Conservation (phyloP, 2,113 vertebrate species). For the Chrysochloris asiatica region DNA sequence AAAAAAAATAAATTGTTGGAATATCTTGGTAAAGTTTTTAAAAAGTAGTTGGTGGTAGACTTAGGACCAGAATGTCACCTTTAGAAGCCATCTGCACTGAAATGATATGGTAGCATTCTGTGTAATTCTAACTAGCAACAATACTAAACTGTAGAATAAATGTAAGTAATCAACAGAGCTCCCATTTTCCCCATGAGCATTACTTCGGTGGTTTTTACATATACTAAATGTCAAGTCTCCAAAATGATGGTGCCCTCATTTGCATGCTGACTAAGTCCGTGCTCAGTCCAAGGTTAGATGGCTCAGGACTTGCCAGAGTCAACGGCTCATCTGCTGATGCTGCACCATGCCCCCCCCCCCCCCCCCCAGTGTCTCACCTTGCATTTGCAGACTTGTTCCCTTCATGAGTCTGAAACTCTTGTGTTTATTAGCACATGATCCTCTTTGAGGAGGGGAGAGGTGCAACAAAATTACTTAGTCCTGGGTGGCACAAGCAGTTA, state of each 20-base stretch:
- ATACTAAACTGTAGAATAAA: not conserved
- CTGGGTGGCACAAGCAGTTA: not conserved
- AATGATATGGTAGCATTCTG: not conserved
- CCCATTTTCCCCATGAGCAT: not conserved
- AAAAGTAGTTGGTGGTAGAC: not conserved
- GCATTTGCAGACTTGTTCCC: not conserved
- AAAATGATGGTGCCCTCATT: not conserved
- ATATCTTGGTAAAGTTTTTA: not conserved
- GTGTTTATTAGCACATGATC: conserved; percentile 12
- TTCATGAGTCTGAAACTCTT: not conserved
- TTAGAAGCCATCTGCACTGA: not conserved
- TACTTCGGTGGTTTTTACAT: not conserved
- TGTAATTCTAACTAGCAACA: not conserved
- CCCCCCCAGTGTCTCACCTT: not conserved
- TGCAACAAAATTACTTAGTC: not conserved
- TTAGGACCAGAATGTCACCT: not conserved
- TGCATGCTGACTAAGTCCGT: not conserved
- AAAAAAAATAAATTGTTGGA: not conserved
- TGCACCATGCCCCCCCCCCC: accelerated
- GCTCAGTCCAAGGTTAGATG: not conserved
- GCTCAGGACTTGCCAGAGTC: accelerated
- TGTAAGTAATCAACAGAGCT: not conserved
- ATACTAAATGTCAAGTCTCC: not conserved
- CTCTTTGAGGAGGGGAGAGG: no score
- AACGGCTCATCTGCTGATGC: not conserved